Percentiles rank a stretch among this genome's conserved stretches.
Conservation (phyloP, 64 coral and sea anemone species). For the Actinia equina region DNA sequence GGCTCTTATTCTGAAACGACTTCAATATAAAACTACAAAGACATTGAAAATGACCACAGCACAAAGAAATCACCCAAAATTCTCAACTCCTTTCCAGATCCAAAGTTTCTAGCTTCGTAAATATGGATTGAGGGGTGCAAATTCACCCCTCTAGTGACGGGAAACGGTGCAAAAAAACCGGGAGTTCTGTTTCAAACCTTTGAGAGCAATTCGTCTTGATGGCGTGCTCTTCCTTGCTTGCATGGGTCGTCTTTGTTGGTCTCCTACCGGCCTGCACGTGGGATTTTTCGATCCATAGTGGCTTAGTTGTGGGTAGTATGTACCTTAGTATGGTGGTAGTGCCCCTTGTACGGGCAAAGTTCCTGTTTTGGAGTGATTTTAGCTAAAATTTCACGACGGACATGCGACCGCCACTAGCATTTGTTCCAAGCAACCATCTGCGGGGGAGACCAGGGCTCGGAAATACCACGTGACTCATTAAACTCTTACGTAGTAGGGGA, state of each 20-base stretch:
- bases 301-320: slow-evolving; percentile 57
- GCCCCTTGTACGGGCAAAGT: slow-evolving; percentile 79
- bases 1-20: slow-evolving; percentile 10
- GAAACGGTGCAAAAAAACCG: slow-evolving; percentile 63
- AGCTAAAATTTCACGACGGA: slow-evolving; percentile 99
- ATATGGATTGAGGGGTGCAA: slow-evolving; percentile 57
- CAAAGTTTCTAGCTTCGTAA: background rate
- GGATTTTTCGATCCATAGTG: slow-evolving; percentile 70
- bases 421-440: slow-evolving; percentile 99
- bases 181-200: slow-evolving; percentile 42
- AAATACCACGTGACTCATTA: slow-evolving; percentile 60
- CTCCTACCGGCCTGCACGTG: slow-evolving; percentile 61
- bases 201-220: slow-evolving; percentile 63
- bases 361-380: slow-evolving; percentile 99
- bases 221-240: slow-evolving; percentile 82
- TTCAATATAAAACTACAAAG: background rate
- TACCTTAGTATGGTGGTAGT: slow-evolving; percentile 71
- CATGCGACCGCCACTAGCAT: slow-evolving; percentile 99
- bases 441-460: slow-evolving; percentile 73
- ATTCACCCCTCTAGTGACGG: slow-evolving; percentile 45
- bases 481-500: background rate
- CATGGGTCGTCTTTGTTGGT: slow-evolving; percentile 72
- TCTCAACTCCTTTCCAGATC: background rate
- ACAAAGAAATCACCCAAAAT: background rate
- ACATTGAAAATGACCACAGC: background rate